Evolutionary conservation across 2,113 vertebrate species (phyloP).

Genomic region (Desmodus rotundus): DNA sequence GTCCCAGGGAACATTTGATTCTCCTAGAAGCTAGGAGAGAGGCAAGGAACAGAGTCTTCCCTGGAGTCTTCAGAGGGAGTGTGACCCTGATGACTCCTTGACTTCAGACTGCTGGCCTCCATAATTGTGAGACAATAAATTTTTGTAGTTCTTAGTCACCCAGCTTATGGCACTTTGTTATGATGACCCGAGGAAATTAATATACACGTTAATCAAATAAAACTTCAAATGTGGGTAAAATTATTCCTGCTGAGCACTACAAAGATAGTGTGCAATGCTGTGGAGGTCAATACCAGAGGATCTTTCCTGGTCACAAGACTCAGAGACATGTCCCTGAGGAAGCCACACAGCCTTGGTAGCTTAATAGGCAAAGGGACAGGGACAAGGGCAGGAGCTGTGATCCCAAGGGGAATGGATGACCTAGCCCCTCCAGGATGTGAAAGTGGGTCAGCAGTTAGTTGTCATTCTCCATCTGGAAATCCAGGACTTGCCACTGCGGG

Average conservation of each 20-base stretch:
- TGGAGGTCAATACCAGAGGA: neutral
- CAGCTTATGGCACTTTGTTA: neutral
- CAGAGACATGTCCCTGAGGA: neutral
- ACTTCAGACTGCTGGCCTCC: neutral
- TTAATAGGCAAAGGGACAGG: neutral
- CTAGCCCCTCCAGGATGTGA: too few species aligned
- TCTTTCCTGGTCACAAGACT: neutral
- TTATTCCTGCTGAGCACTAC: too few species aligned
- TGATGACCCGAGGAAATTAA: neutral
- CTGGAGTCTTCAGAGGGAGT: neutral
- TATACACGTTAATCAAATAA: neutral
- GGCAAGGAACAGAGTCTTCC: fast-evolving
- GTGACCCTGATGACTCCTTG: neutral
- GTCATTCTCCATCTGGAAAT: neutral
- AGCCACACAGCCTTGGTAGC: neutral
- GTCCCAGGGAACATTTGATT: neutral
- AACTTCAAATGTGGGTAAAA: neutral
- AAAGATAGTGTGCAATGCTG: neutral
- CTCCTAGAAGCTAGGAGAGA: neutral
- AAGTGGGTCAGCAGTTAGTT: fast-evolving
- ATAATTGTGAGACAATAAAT: too few species aligned
- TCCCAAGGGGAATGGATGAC: neutral
- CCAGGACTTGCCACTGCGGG: neutral
- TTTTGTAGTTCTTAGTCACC: neutral
- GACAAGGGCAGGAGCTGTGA: fast-evolving